These are phyloP conservation scores for Hypotaenidia philippensis DNA, from an alignment of 2,797 vertebrate genomes.

Conservation along the genomic window DNA sequence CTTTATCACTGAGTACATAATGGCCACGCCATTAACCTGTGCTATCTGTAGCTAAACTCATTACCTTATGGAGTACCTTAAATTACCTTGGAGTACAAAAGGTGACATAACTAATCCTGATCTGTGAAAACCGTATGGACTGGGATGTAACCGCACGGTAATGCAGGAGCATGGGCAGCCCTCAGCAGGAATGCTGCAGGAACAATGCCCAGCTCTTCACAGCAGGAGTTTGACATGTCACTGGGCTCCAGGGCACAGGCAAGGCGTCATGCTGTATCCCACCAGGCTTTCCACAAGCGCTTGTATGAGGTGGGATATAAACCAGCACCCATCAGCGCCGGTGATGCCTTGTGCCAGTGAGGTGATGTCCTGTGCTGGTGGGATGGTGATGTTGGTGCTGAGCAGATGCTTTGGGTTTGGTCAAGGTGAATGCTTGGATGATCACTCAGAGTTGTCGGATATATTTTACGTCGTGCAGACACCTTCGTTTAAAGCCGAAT, in stretches of 20 bases:
- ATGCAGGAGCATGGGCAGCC: neutral
- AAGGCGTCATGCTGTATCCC: accelerated
- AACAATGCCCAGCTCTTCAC: neutral
- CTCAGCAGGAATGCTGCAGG: neutral
- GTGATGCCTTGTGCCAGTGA: accelerated
- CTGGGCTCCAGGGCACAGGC: neutral
- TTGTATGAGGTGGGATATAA: accelerated
- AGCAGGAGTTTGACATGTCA: neutral
- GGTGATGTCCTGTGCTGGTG: accelerated
- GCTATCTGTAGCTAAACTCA: constrained; percentile 50
- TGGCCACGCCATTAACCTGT: constrained; percentile 5
- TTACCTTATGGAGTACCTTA: constrained; percentile 16
- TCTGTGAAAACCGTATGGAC: neutral
- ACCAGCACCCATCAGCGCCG: neutral
- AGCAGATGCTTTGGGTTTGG: neutral
- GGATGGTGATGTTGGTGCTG: neutral
- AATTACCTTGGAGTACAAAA: constrained; percentile 32
- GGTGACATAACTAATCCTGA: neutral
- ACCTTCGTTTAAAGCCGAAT: neutral
- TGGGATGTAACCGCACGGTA: neutral
- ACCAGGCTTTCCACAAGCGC: neutral
- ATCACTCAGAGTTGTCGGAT: neutral
- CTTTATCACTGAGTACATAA: neutral
- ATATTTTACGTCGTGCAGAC: accelerated
- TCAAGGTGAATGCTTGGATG: neutral